Evolutionary conservation across 2,113 vertebrate species (phyloP).

Genomic region (Phaetusa simplex): DNA sequence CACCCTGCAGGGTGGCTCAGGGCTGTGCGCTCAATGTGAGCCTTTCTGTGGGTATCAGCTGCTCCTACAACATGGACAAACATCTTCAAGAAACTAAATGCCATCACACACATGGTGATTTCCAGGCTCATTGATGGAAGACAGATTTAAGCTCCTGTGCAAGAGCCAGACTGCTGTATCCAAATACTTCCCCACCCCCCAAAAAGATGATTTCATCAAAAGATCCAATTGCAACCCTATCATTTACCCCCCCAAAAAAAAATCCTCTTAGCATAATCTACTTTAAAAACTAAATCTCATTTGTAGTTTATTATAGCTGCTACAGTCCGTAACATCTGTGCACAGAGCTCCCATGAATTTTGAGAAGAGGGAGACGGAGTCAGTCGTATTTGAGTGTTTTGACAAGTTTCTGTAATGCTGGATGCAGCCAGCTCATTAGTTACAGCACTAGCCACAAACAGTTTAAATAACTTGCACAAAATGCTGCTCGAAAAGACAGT

Average conservation of each 20-base stretch:
- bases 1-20: background rate
- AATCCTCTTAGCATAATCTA: background rate
- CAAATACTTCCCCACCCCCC: background rate
- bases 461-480: background rate
- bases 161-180: background rate
- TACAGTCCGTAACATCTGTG: background rate
- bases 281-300: conserved; percentile 46
- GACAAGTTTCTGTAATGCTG: background rate
- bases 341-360: background rate
- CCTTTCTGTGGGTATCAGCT: background rate
- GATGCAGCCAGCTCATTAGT: background rate
- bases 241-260: background rate
- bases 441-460: background rate
- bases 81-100: background rate
- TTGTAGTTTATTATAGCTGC: conserved; percentile 22
- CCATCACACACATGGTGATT: background rate
- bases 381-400: background rate
- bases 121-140: background rate
- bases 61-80: background rate
- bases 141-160: background rate
- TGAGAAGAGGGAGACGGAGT: background rate
- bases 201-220: conserved; percentile 19
- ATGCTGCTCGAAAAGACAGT: background rate
- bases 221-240: conserved; percentile 22
- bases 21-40: background rate